A percentile compares a stretch with the other conserved stretches of the same genome.
phyloP scores from a whole-genome alignment of 2,113 vertebrate species.

The Podarcis cretensis region DNA sequence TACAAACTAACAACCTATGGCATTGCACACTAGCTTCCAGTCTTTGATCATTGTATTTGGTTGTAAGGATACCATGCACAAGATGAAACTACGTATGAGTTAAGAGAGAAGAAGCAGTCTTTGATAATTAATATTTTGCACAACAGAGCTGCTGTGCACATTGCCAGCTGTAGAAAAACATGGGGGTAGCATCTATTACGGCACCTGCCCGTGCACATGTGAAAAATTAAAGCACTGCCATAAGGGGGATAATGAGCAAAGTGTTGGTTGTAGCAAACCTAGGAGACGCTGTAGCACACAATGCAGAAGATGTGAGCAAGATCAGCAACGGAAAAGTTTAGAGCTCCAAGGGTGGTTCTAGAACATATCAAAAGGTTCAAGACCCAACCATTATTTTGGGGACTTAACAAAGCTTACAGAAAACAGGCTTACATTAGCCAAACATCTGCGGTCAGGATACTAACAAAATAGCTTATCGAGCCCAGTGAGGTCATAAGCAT shows the following conservation, averaged over 20 bases:
- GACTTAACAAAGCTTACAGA: neutral
- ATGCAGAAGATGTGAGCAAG: neutral
- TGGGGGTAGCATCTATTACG: neutral
- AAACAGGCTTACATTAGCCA: neutral
- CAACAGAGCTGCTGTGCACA: neutral
- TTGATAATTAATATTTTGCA: neutral
- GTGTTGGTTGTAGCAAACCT: neutral
- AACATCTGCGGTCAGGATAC: neutral
- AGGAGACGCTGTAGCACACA: neutral
- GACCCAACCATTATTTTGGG: no score
- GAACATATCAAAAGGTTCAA: neutral
- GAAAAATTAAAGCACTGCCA: neutral
- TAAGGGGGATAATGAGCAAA: no score
- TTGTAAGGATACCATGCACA: neutral
- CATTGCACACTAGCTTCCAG: neutral
- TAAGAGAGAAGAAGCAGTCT: neutral
- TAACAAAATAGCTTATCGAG: neutral
- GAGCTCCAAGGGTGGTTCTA: neutral
- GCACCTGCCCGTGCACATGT: neutral
- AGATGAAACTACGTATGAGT: neutral
- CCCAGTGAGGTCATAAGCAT: no score
- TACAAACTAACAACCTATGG: no score
- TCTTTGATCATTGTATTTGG: neutral
- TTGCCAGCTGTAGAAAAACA: neutral
- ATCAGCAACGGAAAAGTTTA: neutral